phyloP scores from a whole-genome alignment of 1,140 invertebrate species.

The Venustaconcha ellipsiformis region DNA sequence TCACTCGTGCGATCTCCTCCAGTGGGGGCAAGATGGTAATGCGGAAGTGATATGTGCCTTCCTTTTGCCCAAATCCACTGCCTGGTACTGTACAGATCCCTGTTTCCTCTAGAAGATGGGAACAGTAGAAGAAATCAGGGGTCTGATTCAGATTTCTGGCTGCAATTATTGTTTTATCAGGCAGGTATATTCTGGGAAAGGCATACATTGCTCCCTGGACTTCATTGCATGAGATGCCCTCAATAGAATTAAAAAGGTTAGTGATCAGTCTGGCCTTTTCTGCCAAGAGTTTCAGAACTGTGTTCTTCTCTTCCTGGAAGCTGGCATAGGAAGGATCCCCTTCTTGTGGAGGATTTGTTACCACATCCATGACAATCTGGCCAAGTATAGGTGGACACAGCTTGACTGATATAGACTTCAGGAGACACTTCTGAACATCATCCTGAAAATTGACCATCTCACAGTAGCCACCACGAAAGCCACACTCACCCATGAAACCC shows the following conservation, averaged over 20 bases:
- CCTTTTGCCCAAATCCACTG: conserved; percentile 93
- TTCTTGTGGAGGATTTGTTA: conserved; percentile 83
- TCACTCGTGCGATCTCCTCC: conserved; percentile 85
- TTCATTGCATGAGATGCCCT: conserved; percentile 87
- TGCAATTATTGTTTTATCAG: conserved; percentile 68
- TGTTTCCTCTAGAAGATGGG: conserved; percentile 91
- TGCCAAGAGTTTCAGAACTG: conserved; percentile 83
- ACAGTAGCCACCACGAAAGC: conserved; percentile 92
- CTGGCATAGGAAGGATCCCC: conserved; percentile 82
- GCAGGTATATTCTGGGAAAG: conserved; percentile 77
- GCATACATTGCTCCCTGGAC: conserved; percentile 99
- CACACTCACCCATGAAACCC: conserved; percentile 87
- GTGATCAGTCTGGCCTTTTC: conserved; percentile 85
- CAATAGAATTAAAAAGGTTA: conserved; percentile 91
- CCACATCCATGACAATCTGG: conserved; percentile 81
- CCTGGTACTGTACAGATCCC: conserved; percentile 92
- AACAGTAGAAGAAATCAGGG: conserved; percentile 95
- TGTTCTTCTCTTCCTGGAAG: conserved; percentile 78
- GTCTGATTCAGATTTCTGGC: conserved; percentile 70
- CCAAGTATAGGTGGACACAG: conserved; percentile 93
- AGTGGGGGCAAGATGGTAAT: conserved; percentile 90
- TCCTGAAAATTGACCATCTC: conserved; percentile 90
- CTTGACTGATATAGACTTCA: conserved; percentile 94
- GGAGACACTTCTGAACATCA: conserved; percentile 80
- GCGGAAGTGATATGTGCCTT: conserved; percentile 75